Evolutionary conservation across 2,113 vertebrate species (phyloP).

Genomic region (Dinomys branickii): DNA sequence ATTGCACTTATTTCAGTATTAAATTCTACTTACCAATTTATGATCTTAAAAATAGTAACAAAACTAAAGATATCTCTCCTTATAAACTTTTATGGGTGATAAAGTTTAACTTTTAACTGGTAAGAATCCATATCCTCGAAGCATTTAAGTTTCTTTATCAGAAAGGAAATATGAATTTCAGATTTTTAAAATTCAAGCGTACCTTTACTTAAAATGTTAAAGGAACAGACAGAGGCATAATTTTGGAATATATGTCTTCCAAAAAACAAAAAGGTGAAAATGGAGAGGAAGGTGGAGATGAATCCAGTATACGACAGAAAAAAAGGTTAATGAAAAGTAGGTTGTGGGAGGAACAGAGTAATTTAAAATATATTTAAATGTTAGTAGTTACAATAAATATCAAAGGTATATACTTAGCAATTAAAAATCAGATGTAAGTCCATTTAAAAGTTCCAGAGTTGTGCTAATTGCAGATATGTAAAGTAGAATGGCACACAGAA

Average conservation of each 20-base stretch:
- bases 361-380: background rate
- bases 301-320: background rate
- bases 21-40: background rate
- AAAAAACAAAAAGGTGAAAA: background rate
- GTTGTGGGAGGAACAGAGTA: background rate
- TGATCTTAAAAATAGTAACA: background rate
- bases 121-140: background rate
- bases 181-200: background rate
- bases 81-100: background rate
- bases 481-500: background rate
- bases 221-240: background rate
- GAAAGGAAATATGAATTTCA: background rate
- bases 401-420: background rate
- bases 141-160: background rate
- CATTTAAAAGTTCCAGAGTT: background rate
- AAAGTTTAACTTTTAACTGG: background rate
- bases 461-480: background rate
- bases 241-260: background rate
- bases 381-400: background rate
- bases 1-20: background rate
- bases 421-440: background rate
- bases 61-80: background rate
- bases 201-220: conserved; percentile 8
- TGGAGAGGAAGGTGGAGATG: background rate
- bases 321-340: background rate